Conservation (phyloP, 2,888 invertebrate species). For the Agriopis marginaria region DNA sequence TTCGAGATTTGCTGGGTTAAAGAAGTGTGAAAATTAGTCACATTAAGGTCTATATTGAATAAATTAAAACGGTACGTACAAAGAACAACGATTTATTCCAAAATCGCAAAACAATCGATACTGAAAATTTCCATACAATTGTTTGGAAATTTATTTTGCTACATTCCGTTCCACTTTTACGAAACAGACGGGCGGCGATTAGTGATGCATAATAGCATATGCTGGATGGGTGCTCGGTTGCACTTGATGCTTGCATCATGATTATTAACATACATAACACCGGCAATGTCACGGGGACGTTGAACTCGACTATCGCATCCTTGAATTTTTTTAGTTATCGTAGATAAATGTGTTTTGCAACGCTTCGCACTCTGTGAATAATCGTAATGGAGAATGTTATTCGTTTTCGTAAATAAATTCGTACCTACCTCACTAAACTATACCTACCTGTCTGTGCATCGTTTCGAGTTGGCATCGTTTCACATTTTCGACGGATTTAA, state of each 20-base stretch:
- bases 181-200: conserved; percentile 42
- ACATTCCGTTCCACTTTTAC: conserved; percentile 26
- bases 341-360: conserved; percentile 48
- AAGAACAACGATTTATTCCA: no score
- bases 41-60: no score
- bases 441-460: conserved; percentile 11
- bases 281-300: conserved; percentile 78
- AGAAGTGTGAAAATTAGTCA: no score
- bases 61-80: no score
- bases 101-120: background rate
- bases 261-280: conserved; percentile 63
- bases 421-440: background rate
- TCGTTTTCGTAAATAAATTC: conserved; percentile 24
- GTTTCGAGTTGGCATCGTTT: conserved; percentile 39
- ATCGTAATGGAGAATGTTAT: conserved; percentile 28
- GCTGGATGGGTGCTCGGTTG: conserved; percentile 18
- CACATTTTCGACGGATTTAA: conserved; percentile 20
- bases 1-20: no score
- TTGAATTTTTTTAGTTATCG: conserved; percentile 75
- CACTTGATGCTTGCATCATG: conserved; percentile 62
- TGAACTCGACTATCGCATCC: conserved; percentile 73
- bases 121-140: background rate
- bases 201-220: conserved; percentile 46
- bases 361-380: conserved; percentile 34
- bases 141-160: conserved; percentile 4